Conservation (phyloP, 2,888 invertebrate species). For the Caenorhabditis japonica region DNA sequence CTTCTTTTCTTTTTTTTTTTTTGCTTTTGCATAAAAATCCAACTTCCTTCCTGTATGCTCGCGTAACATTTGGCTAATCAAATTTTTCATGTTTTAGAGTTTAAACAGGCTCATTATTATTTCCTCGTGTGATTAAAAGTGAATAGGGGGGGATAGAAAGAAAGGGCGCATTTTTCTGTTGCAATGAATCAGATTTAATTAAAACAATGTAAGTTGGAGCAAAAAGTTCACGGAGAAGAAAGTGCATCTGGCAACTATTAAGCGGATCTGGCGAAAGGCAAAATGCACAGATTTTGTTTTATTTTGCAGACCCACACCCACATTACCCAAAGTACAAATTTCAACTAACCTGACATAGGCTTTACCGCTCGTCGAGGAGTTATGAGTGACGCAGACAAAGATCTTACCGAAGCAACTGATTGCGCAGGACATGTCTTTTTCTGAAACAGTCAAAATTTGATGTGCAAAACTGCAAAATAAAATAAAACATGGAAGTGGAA, state of each 20-base stretch:
- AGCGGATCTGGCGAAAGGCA: background rate
- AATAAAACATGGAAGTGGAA: background rate
- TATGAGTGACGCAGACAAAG: conserved; percentile 34
- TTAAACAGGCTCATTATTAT: too few species aligned
- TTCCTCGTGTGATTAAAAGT: conserved; percentile 11
- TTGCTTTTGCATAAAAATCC: too few species aligned
- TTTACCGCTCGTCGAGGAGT: conserved; percentile 29
- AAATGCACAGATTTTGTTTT: background rate
- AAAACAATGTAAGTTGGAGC: conserved; percentile 7
- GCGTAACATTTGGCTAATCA: conserved; percentile 5
- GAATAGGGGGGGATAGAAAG: conserved; percentile 4
- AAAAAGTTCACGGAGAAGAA: background rate
- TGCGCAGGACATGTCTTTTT: conserved; percentile 40
- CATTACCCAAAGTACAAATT: too few species aligned
- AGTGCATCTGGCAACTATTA: background rate
- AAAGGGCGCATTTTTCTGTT: conserved; percentile 1
- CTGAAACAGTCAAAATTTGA: conserved; percentile 12
- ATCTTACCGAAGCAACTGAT: conserved; percentile 41
- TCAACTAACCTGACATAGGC: conserved; percentile 44
- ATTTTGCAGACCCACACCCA: too few species aligned
- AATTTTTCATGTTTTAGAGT: background rate
- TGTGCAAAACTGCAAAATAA: background rate
- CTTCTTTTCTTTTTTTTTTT: too few species aligned
- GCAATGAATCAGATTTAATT: conserved; percentile 18
- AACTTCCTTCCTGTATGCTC: too few species aligned